Percentiles rank a stretch among this genome's conserved stretches.
phyloP scores from a whole-genome alignment of 1,140 invertebrate species.

The Tetragonula clypearis region DNA sequence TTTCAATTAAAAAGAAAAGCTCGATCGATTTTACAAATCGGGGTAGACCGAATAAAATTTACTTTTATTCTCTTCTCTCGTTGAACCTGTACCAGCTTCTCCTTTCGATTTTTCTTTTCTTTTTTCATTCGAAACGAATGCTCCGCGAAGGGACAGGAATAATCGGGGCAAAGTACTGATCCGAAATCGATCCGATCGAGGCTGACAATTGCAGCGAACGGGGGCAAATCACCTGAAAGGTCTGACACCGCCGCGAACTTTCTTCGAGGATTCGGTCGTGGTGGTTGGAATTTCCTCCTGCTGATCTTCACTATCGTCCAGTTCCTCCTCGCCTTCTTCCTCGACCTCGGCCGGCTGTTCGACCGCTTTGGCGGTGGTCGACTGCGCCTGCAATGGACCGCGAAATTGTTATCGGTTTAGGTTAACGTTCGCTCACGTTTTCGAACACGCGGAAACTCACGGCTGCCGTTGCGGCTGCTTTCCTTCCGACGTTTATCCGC shows the following conservation, averaged over 20 bases:
- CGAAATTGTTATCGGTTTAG: background rate
- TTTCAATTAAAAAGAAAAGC: too few species aligned
- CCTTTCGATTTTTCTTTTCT: too few species aligned
- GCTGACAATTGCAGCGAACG: too few species aligned
- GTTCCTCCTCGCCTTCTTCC: conserved; percentile 77
- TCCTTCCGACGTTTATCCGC: conserved; percentile 63
- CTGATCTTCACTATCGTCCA: conserved; percentile 79
- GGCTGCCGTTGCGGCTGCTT: conserved; percentile 42
- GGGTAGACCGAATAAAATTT: too few species aligned
- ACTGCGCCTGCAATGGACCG: conserved; percentile 48
- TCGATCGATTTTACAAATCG: too few species aligned
- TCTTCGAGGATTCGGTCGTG: conserved; percentile 86
- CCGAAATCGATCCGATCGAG: too few species aligned
- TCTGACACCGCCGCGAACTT: conserved; percentile 84
- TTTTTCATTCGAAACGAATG: too few species aligned
- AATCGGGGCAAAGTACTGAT: too few species aligned
- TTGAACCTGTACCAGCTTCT: too few species aligned
- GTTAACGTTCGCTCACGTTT: too few species aligned
- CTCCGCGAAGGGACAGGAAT: too few species aligned
- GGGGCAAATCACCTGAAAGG: conserved; percentile 70
- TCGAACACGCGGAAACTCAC: background rate
- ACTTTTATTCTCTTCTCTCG: too few species aligned
- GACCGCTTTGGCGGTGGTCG: conserved; percentile 71
- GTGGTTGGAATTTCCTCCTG: conserved; percentile 80
- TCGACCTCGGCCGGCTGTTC: conserved; percentile 76